A percentile compares a stretch with the other conserved stretches of the same genome.
These are phyloP conservation scores for Malaclemys terrapin DNA, from an alignment of 2,113 vertebrate species.

Conservation along the genomic window DNA sequence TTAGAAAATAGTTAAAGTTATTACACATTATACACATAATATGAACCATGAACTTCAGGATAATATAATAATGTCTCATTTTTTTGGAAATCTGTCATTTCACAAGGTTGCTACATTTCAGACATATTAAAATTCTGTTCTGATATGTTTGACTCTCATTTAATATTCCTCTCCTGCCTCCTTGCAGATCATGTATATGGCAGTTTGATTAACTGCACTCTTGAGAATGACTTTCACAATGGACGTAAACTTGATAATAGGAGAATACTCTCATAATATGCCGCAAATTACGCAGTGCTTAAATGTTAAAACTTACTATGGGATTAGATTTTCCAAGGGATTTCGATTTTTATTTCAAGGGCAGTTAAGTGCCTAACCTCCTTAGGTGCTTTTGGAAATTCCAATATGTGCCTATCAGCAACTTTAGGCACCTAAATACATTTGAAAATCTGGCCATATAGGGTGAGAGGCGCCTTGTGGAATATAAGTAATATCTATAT, in stretches of 20 bases:
- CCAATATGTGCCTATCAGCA: background rate
- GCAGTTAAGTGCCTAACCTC: background rate
- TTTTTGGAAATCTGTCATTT: background rate
- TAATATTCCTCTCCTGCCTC: background rate
- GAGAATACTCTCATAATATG: background rate
- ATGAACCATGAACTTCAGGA: background rate
- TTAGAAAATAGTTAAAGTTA: background rate
- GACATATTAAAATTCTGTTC: constrained; percentile 12
- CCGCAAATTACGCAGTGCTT: background rate
- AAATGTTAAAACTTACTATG: fast-evolving
- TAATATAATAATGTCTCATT: background rate
- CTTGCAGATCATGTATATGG: background rate
- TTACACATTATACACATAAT: background rate
- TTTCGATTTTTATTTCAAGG: background rate
- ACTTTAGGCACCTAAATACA: background rate
- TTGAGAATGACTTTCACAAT: background rate
- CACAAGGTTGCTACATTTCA: background rate
- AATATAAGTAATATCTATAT: background rate
- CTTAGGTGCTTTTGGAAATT: background rate
- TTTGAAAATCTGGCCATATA: background rate
- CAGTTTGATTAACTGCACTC: constrained; percentile 13
- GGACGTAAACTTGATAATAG: background rate
- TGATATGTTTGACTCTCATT: background rate
- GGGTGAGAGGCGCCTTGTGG: background rate
- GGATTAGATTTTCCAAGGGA: constrained; percentile 9